Evolutionary conservation across 2,888 invertebrate genomes (phyloP).

Genomic region (Netelia fuscicornis): DNA sequence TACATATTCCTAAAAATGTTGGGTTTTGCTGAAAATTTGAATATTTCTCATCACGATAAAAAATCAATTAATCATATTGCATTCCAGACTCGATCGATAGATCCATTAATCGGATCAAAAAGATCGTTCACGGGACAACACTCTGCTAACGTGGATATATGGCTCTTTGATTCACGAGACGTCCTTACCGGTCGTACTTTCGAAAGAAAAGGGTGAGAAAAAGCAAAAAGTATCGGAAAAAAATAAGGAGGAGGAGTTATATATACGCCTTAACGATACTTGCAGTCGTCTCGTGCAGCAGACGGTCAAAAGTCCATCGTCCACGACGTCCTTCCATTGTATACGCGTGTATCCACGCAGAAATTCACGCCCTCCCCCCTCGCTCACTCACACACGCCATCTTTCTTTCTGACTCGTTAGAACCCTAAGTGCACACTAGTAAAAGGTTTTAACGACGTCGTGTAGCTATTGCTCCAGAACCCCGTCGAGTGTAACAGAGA

Average conservation of each 20-base stretch:
- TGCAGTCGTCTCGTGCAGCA: constrained; percentile 33
- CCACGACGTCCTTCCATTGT: constrained; percentile 10
- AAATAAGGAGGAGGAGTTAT: constrained; percentile 4
- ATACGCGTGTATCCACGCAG: constrained; percentile 22
- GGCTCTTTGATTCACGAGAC: constrained; percentile 23
- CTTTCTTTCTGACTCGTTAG: constrained; percentile 52
- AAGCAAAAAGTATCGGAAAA: not conserved
- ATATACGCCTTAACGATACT: constrained; percentile 16
- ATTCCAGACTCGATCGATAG: too few species aligned
- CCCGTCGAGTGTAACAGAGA: constrained; percentile 41
- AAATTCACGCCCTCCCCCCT: constrained; percentile 4
- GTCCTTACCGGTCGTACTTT: not conserved
- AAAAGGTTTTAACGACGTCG: constrained; percentile 58
- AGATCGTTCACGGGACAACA: too few species aligned
- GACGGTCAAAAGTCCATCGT: constrained; percentile 9
- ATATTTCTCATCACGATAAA: too few species aligned
- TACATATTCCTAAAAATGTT: too few species aligned
- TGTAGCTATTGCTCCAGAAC: constrained; percentile 38
- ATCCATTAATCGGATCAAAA: too few species aligned
- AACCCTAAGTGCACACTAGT: constrained; percentile 64
- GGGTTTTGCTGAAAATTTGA: too few species aligned
- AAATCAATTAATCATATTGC: too few species aligned
- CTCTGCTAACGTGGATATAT: too few species aligned
- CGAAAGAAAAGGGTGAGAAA: constrained; percentile 3
- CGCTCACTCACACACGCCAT: not conserved